Evolutionary conservation across 1,140 invertebrate species (phyloP).

Genomic region (Calephelis virginiensis): DNA sequence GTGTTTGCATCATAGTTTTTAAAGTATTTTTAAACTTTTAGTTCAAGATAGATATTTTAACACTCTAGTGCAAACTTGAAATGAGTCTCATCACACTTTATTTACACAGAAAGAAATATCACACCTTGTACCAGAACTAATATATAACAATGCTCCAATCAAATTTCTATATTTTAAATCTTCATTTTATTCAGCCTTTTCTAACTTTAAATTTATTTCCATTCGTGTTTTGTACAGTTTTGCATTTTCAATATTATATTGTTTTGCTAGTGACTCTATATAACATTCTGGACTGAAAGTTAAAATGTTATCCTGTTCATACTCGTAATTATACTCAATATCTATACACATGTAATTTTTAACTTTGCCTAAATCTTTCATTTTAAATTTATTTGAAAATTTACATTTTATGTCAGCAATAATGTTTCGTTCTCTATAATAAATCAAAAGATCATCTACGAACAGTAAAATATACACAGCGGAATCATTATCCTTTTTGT

Average conservation of each 20-base stretch:
- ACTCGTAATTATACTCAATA: conserved; percentile 26
- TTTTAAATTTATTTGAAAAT: conserved; percentile 43
- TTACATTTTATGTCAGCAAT: conserved; percentile 38
- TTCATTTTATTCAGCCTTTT: conserved; percentile 22
- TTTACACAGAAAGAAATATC: conserved; percentile 30
- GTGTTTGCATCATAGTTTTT: conserved; percentile 40
- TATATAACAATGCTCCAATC: conserved; percentile 27
- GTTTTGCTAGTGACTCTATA: conserved; percentile 27
- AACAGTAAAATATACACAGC: conserved; percentile 37
- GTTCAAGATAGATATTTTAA: conserved; percentile 54
- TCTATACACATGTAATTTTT: conserved; percentile 38
- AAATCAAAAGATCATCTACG: conserved; percentile 38
- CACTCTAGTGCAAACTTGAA: conserved; percentile 52
- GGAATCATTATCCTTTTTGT: conserved; percentile 22
- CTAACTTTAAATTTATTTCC: conserved; percentile 26
- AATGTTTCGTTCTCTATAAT: conserved; percentile 34
- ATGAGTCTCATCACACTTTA: conserved; percentile 51
- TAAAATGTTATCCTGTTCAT: conserved; percentile 20
- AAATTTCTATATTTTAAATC: conserved; percentile 30
- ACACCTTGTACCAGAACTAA: conserved; percentile 28
- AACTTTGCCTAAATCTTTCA: conserved; percentile 51
- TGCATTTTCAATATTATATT: conserved; percentile 25
- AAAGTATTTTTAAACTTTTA: conserved; percentile 49
- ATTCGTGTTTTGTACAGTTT: conserved; percentile 25
- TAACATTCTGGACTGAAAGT: conserved; percentile 25